Conservation (phyloP, 2,888 invertebrate species). For the Himalopsyche tibetana region DNA sequence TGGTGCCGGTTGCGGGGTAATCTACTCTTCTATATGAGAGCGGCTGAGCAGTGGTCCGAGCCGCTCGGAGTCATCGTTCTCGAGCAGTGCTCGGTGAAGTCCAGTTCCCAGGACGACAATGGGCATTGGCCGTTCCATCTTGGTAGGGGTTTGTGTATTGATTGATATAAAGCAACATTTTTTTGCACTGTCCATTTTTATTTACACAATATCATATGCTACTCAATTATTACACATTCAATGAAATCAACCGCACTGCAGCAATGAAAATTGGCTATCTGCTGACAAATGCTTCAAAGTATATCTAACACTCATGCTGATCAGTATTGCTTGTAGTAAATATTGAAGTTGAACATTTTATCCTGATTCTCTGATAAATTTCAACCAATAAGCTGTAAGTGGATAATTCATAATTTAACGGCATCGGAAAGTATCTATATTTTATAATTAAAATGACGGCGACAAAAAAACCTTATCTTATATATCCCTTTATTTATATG, state of each 20-base stretch:
- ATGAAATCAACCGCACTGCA: not conserved
- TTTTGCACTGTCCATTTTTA: not conserved
- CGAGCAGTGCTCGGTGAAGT: conserved; percentile 89
- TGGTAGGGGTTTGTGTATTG: conserved; percentile 77
- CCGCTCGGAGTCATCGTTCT: conserved; percentile 92
- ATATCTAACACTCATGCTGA: too few species aligned
- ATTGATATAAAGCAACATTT: not conserved
- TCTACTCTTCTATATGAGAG: conserved; percentile 94
- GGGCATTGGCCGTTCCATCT: conserved; percentile 86
- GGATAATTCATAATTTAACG: too few species aligned
- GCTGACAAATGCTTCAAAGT: not conserved
- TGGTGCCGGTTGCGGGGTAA: conserved; percentile 96
- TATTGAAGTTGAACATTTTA: too few species aligned
- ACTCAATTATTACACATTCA: conserved; percentile 23
- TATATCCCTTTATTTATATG: too few species aligned
- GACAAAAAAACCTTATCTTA: too few species aligned
- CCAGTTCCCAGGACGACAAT: conserved; percentile 79
- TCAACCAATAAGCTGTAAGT: too few species aligned
- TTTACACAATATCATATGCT: not conserved
- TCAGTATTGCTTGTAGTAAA: too few species aligned
- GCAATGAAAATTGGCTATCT: not conserved
- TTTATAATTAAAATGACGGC: too few species aligned
- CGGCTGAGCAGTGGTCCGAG: conserved; percentile 91
- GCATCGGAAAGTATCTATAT: too few species aligned
- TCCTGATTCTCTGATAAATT: too few species aligned